A percentile compares a stretch with the other conserved stretches of the same genome.
These are phyloP conservation scores for Lipophrys pholis DNA, from an alignment of 2,113 vertebrate species.

Conservation along the genomic window DNA sequence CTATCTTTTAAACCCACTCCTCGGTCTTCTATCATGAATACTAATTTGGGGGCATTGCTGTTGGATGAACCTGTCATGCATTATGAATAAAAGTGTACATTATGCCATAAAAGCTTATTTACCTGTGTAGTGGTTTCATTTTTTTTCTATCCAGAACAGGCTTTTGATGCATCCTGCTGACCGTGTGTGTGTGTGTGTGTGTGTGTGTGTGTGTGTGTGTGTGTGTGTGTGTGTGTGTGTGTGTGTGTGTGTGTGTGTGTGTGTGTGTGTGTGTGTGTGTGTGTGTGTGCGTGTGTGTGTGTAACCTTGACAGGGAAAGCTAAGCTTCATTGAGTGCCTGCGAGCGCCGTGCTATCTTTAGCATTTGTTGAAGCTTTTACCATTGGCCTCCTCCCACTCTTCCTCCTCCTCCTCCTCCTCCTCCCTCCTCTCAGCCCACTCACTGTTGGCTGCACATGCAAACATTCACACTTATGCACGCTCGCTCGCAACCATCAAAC, in stretches of 20 bases:
- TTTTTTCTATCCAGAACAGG: neutral
- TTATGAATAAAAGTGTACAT: neutral
- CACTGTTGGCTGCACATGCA: conserved; percentile 76
- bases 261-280: neutral
- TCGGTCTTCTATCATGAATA: too few relatives aligned
- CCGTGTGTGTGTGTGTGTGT: too few relatives aligned
- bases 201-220: too few relatives aligned
- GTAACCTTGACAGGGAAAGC: conserved; percentile 78
- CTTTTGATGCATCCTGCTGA: too few relatives aligned
- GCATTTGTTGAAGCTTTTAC: conserved; percentile 77
- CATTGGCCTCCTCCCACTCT: conserved; percentile 66
- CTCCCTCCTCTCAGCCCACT: conserved; percentile 68
- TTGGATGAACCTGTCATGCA: neutral
- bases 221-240: too few relatives aligned
- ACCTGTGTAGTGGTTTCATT: conserved; percentile 16
- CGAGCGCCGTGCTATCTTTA: conserved; percentile 83
- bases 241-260: too few relatives aligned
- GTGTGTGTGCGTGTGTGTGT: conserved; percentile 29
- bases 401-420: conserved; percentile 59
- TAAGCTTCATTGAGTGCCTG: conserved; percentile 76
- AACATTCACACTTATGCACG: conserved; percentile 72
- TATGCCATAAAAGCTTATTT: neutral
- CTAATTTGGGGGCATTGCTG: too few relatives aligned
- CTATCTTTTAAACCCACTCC: too few relatives aligned
- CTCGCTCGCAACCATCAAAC: conserved; percentile 54